A percentile compares a stretch with the other conserved stretches of the same genome.
phyloP scores from a whole-genome alignment of 2,113 vertebrate genomes.

The Nansenia antarctica region DNA sequence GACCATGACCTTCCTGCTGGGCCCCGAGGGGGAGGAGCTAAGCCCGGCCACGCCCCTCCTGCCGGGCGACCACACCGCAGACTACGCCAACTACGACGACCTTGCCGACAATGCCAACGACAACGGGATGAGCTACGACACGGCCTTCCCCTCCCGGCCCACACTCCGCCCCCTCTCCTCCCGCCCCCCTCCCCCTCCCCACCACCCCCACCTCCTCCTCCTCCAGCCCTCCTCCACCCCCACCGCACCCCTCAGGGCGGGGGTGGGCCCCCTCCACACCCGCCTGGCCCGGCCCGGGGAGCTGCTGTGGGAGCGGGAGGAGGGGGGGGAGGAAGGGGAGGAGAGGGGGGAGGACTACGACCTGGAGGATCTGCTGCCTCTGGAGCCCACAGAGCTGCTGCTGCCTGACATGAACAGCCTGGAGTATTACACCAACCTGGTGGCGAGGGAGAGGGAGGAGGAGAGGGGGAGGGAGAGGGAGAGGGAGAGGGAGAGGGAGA shows the following conservation, averaged over 20 bases:
- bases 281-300: slow-evolving; percentile 32
- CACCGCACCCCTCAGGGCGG: slow-evolving; percentile 58
- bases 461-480: not conserved
- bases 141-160: slow-evolving; percentile 60
- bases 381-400: slow-evolving; percentile 77
- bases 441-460: slow-evolving; percentile 57
- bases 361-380: slow-evolving; percentile 70
- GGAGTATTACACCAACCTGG: slow-evolving; percentile 77
- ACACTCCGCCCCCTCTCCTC: slow-evolving; percentile 56
- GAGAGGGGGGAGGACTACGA: slow-evolving; percentile 68
- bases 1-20: slow-evolving; percentile 75
- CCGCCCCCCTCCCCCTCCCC: slow-evolving; percentile 45
- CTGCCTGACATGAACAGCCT: slow-evolving; percentile 81
- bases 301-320: slow-evolving; percentile 54
- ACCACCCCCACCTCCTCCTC: slow-evolving; percentile 62
- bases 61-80: slow-evolving; percentile 65
- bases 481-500: slow-evolving; percentile 1
- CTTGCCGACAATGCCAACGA: slow-evolving; percentile 43
- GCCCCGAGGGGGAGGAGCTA: slow-evolving; percentile 71
- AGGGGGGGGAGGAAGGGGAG: too few relatives aligned
- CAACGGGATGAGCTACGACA: too few relatives aligned
- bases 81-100: slow-evolving; percentile 69
- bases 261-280: slow-evolving; percentile 13
- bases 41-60: slow-evolving; percentile 63
- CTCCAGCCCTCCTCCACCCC: slow-evolving; percentile 44